Percentiles rank a stretch among this genome's conserved stretches.
phyloP scores from a whole-genome alignment of 2,888 invertebrate species.

The Celastrina argiolus region DNA sequence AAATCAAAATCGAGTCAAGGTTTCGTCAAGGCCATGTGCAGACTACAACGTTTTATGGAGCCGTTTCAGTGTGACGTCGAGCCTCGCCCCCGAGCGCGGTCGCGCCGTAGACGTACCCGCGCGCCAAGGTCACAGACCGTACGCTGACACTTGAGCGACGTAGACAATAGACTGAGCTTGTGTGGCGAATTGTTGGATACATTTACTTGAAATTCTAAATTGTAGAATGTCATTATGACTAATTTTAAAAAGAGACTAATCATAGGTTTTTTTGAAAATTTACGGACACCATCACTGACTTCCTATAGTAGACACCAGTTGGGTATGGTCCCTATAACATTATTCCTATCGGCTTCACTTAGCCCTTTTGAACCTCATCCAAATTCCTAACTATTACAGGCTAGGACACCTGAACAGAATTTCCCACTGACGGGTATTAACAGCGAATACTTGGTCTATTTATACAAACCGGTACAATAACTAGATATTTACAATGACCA shows the following conservation, averaged over 20 bases:
- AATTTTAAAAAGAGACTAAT: not conserved
- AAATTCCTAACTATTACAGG: no score
- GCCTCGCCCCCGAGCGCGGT: constrained; percentile 21
- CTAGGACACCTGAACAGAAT: no score
- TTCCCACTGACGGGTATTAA: no score
- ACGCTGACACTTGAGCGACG: constrained; percentile 18
- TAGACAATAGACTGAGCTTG: not conserved
- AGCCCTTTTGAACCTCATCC: no score
- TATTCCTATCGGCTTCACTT: no score
- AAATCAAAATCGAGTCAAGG: not conserved
- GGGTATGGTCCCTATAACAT: no score
- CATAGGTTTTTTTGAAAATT: no score
- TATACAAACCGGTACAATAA: no score
- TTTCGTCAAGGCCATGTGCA: constrained; percentile 1
- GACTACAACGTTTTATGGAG: not conserved
- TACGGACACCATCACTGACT: no score
- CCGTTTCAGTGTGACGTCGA: constrained; percentile 8
- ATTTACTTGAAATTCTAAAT: not conserved
- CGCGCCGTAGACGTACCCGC: constrained; percentile 27
- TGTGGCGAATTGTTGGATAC: not conserved
- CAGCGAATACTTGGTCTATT: no score
- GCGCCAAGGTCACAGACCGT: constrained; percentile 30
- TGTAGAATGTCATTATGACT: not conserved
- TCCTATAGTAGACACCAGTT: no score
- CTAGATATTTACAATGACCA: no score